Evolutionary conservation across 2,797 vertebrate genomes (phyloP).

Genomic region (Pagetopsis macropterus): DNA sequence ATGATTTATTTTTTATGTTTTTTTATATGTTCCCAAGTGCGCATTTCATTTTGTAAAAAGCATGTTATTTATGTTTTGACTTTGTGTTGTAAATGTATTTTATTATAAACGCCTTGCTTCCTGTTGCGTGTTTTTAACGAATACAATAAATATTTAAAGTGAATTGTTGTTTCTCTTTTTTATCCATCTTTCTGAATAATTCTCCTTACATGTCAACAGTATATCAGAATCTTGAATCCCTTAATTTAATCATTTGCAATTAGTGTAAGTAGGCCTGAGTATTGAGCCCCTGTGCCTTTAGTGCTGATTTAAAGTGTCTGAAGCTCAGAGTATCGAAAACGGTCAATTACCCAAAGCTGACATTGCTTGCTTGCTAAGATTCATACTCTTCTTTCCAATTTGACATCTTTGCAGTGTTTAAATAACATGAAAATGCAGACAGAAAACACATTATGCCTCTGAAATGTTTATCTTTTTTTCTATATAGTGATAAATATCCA

Average conservation of each 20-base stretch:
- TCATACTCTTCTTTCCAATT: not conserved
- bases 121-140: conserved; percentile 54
- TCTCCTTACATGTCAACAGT: not conserved
- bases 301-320: conserved; percentile 1
- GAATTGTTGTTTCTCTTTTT: not conserved
- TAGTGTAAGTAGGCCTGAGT: not conserved
- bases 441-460: too few relatives aligned
- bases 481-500: too few relatives aligned
- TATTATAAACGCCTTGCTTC: conserved; percentile 50
- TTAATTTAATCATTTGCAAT: not conserved
- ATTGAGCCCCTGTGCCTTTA: not conserved
- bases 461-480: too few relatives aligned
- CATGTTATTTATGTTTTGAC: conserved; percentile 69
- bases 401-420: not conserved
- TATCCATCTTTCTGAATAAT: not conserved
- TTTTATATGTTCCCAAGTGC: conserved; percentile 41
- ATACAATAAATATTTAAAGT: conserved; percentile 62
- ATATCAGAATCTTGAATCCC: not conserved
- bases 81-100: conserved; percentile 67
- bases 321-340: not conserved
- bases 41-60: conserved; percentile 58
- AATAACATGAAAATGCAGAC: too few relatives aligned
- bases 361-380: not conserved
- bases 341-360: not conserved
- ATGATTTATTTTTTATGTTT: conserved; percentile 34